These are phyloP conservation scores for Hylyphantes graminicola DNA, from an alignment of 1,140 invertebrate species.

Conservation along the genomic window DNA sequence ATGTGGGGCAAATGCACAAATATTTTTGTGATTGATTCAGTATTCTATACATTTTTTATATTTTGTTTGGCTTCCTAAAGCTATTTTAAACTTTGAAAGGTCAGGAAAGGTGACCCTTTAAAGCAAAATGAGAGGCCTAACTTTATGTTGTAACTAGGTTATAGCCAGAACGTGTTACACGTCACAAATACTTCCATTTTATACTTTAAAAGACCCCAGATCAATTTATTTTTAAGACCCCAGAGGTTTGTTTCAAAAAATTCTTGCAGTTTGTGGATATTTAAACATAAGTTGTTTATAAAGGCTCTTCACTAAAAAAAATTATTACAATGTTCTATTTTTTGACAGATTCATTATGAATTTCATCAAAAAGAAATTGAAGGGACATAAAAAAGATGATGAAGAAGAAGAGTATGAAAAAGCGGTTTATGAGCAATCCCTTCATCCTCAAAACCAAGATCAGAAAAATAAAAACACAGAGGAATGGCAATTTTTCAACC, in stretches of 20 bases:
- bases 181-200: background rate
- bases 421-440: constrained; percentile 43
- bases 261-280: background rate
- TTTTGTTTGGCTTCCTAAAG: too few species aligned
- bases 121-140: too few species aligned
- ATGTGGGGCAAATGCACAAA: too few species aligned
- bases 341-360: constrained; percentile 48
- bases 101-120: too few species aligned
- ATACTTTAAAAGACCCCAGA: background rate
- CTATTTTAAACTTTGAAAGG: too few species aligned
- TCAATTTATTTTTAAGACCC: too few species aligned
- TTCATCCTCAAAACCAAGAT: constrained; percentile 48
- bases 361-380: constrained; percentile 61
- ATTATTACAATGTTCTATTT: background rate
- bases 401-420: constrained; percentile 60
- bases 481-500: constrained; percentile 69
- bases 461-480: constrained; percentile 65
- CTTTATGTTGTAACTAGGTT: too few species aligned
- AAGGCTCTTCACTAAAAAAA: background rate
- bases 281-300: background rate
- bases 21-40: too few species aligned
- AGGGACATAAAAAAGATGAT: constrained; percentile 60
- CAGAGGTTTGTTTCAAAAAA: background rate
- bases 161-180: too few species aligned
- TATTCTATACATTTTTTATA: too few species aligned